phyloP scores from a whole-genome alignment of 2,888 invertebrate species.

The Limnephilus lunatus region DNA sequence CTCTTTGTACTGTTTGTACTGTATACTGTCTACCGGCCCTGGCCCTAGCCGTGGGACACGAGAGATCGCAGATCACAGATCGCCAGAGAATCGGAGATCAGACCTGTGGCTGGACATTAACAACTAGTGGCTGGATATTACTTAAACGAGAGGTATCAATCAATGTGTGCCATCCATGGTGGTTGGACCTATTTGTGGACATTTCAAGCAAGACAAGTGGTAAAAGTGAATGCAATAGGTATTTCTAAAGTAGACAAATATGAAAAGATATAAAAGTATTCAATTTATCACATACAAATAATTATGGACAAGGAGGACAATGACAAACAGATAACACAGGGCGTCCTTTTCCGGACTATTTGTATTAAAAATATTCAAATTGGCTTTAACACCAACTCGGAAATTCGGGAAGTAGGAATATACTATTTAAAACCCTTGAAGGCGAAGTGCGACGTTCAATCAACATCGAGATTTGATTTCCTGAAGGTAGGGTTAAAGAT shows the following conservation, averaged over 20 bases:
- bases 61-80: neutral
- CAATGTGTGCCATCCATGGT: slow-evolving; percentile 11
- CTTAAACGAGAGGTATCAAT: slow-evolving; percentile 16
- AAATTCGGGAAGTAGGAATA: neutral
- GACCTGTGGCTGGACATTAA: slow-evolving; percentile 12
- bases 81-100: slow-evolving; percentile 65
- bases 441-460: neutral
- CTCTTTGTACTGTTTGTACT: neutral
- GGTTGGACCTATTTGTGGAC: slow-evolving; percentile 33
- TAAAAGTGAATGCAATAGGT: slow-evolving; percentile 26
- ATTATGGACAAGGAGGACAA: slow-evolving; percentile 17
- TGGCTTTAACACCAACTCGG: neutral
- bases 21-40: neutral
- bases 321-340: slow-evolving; percentile 19
- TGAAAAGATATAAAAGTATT: slow-evolving; percentile 24
- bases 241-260: slow-evolving; percentile 34
- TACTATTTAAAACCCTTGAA: neutral
- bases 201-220: slow-evolving; percentile 25
- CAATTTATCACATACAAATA: slow-evolving; percentile 4
- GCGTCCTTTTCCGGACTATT: neutral
- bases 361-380: neutral
- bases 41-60: neutral
- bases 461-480: neutral
- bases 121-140: slow-evolving; percentile 23
- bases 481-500: neutral